These are phyloP conservation scores for Hydropsyche tenuis DNA, from an alignment of 1,140 invertebrate species.

Conservation along the genomic window DNA sequence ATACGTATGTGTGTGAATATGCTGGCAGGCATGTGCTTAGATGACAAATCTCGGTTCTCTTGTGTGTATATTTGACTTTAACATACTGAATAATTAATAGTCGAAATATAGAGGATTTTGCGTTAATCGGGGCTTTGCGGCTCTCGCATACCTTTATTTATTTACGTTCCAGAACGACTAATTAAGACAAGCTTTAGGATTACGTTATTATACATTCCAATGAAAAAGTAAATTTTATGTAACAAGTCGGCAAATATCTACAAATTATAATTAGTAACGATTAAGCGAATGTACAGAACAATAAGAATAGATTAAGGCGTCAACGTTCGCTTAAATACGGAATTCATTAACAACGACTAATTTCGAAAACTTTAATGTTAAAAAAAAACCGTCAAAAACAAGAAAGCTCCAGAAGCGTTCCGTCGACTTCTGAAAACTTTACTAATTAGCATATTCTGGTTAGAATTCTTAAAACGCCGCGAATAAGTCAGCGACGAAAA, in stretches of 20 bases:
- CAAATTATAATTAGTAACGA: no score
- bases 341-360: slow-evolving; percentile 14
- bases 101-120: slow-evolving; percentile 4
- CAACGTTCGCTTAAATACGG: background rate
- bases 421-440: slow-evolving; percentile 30
- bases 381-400: slow-evolving; percentile 31
- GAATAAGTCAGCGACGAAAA: background rate
- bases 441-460: slow-evolving; percentile 42
- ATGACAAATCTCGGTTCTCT: background rate
- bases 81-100: slow-evolving; percentile 7
- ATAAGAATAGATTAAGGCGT: background rate
- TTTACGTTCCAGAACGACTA: no score
- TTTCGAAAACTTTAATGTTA: background rate
- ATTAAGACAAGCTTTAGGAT: no score
- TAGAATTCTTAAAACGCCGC: background rate
- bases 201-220: no score
- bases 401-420: background rate
- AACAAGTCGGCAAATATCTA: no score
- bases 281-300: background rate
- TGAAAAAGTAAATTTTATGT: no score
- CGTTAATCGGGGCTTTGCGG: background rate
- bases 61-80: slow-evolving; percentile 7
- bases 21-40: background rate
- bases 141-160: background rate
- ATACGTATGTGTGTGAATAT: no score